phyloP scores from a whole-genome alignment of 2,797 vertebrate species.

The Euthynnus affinis region DNA sequence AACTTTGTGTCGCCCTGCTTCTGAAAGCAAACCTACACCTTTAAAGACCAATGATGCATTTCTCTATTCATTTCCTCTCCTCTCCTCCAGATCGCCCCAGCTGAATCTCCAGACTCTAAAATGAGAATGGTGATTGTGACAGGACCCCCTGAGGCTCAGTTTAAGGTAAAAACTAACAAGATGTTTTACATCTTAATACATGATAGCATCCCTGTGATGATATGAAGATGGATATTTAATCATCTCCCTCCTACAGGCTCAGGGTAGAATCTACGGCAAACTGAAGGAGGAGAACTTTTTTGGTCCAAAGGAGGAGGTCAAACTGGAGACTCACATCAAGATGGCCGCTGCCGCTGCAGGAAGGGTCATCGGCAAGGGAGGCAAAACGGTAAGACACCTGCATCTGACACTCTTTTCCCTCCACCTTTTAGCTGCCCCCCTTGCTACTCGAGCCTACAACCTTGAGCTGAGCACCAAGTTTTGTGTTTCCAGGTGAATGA shows the following conservation, averaged over 20 bases:
- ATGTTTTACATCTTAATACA: neutral
- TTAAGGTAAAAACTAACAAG: slow-evolving; percentile 87
- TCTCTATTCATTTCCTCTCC: neutral
- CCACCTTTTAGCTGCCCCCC: neutral
- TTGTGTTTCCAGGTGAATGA: slow-evolving; percentile 89
- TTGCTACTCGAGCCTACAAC: neutral
- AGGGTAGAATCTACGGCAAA: slow-evolving; percentile 95
- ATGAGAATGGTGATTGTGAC: slow-evolving; percentile 96
- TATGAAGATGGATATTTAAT: neutral
- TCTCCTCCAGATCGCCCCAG: slow-evolving; percentile 95
- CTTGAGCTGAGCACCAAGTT: neutral
- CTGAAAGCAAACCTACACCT: neutral
- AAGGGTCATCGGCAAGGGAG: slow-evolving; percentile 96
- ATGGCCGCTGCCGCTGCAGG: slow-evolving; percentile 94
- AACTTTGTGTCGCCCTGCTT: neutral
- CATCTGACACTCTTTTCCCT: neutral
- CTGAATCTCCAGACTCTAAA: slow-evolving; percentile 94
- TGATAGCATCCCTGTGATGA: neutral
- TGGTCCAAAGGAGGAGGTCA: slow-evolving; percentile 96
- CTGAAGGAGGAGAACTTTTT: slow-evolving; percentile 99
- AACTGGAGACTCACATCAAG: slow-evolving; percentile 97
- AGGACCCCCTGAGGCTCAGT: slow-evolving; percentile 95
- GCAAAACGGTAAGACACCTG: slow-evolving; percentile 91
- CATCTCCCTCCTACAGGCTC: slow-evolving; percentile 83
- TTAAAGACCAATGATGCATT: neutral